Conservation (phyloP, 2,888 invertebrate genomes). For the Crocallis elinguaria region DNA sequence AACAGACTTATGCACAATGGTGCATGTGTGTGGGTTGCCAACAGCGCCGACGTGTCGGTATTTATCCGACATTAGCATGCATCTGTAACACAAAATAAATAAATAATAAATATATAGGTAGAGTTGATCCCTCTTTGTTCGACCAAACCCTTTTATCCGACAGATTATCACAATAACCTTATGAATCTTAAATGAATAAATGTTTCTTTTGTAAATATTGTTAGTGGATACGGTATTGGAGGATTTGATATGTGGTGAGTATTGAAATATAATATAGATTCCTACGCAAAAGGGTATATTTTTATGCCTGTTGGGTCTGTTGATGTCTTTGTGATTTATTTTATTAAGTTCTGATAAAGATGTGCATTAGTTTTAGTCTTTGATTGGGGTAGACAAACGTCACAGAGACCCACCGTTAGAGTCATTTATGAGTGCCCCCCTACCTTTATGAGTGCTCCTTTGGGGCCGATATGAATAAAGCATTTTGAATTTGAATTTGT, state of each 20-base stretch:
- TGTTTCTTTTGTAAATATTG: conserved; percentile 25
- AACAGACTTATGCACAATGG: conserved; percentile 5
- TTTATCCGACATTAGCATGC: conserved; percentile 79
- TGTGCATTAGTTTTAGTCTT: too few relatives aligned
- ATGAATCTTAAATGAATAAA: conserved; percentile 38
- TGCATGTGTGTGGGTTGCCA: conserved; percentile 52
- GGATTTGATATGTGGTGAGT: conserved; percentile 26
- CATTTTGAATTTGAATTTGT: too few relatives aligned
- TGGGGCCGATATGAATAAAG: too few relatives aligned
- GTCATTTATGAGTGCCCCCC: too few relatives aligned
- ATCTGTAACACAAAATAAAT: conserved; percentile 55
- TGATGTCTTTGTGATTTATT: too few relatives aligned
- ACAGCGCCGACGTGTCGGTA: conserved; percentile 66
- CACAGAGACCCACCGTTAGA: too few relatives aligned
- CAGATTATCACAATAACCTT: conserved; percentile 45
- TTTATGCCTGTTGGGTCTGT: too few relatives aligned
- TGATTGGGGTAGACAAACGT: too few relatives aligned
- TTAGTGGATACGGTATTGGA: conserved; percentile 14
- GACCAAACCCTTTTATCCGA: conserved; percentile 56
- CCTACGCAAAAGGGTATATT: neutral
- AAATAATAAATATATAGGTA: conserved; percentile 23
- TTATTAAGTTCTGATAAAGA: too few relatives aligned
- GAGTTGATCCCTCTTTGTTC: conserved; percentile 71
- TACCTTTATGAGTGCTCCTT: too few relatives aligned
- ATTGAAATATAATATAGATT: neutral